Conservation (phyloP, 2,888 invertebrate genomes). For the Opisthograptis luteolata region DNA sequence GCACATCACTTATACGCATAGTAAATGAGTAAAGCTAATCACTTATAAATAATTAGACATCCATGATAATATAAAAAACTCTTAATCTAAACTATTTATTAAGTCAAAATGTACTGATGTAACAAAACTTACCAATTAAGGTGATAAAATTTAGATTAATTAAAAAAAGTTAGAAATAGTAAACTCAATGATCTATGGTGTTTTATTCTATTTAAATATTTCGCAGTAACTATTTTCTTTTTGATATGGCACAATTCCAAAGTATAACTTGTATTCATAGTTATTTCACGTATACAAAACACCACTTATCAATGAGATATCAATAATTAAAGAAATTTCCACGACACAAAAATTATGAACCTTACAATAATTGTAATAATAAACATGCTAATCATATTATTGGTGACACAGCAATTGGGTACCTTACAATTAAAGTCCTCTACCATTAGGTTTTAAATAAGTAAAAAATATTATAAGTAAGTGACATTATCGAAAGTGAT, state of each 20-base stretch:
- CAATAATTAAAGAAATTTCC: conserved; percentile 48
- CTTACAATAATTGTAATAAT: conserved; percentile 65
- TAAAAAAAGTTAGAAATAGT: conserved; percentile 7
- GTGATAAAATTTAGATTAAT: conserved; percentile 22
- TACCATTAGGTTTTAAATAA: conserved; percentile 50
- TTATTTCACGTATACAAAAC: conserved; percentile 39
- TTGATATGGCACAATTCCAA: conserved; percentile 73
- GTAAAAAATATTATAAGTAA: conserved; percentile 12
- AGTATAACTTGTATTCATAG: conserved; percentile 43
- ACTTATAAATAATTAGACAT: conserved; percentile 80
- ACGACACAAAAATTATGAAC: conserved; percentile 49
- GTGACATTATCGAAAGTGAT: conserved; percentile 56
- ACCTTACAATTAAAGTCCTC: conserved; percentile 70
- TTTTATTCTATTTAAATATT: conserved; percentile 33
- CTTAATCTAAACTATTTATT: conserved; percentile 67
- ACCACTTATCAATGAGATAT: conserved; percentile 64
- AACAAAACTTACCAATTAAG: conserved; percentile 44
- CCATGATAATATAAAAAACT: conserved; percentile 74
- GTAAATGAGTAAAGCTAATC: conserved; percentile 67
- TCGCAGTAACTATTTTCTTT: conserved; percentile 43
- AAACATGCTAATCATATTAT: conserved; percentile 79
- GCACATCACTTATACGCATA: conserved; percentile 72
- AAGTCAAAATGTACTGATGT: conserved; percentile 55
- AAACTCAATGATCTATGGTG: conserved; percentile 66
- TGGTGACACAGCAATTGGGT: conserved; percentile 80